A percentile compares a stretch with the other conserved stretches of the same genome.
Evolutionary conservation across 92 coral and sea anemone genomes (phyloP).

Genomic region (Porites rus): DNA sequence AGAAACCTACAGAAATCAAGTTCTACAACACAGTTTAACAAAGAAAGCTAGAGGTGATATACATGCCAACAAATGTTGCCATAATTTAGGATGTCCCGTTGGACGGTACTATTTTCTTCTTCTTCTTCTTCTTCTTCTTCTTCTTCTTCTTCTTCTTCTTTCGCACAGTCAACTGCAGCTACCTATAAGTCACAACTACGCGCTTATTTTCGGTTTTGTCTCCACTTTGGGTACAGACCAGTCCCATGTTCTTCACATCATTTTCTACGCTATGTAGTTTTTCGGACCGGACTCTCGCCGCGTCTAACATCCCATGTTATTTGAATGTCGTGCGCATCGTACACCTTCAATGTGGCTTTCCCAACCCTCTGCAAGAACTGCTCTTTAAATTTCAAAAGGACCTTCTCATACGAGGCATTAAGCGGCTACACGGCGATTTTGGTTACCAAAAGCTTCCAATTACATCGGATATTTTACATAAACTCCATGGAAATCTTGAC

Average conservation of each 20-base stretch:
- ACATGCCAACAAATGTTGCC: too few species aligned
- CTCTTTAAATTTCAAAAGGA: constrained; percentile 38
- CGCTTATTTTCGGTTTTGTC: constrained; percentile 48
- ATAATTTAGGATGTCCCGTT: too few species aligned
- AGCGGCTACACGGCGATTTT: constrained; percentile 13
- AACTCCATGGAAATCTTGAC: constrained; percentile 25
- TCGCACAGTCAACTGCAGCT: constrained; percentile 23
- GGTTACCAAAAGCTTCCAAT: constrained; percentile 59
- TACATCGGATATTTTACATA: constrained; percentile 40
- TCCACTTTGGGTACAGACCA: constrained; percentile 25
- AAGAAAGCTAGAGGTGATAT: too few species aligned
- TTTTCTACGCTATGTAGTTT: constrained; percentile 44
- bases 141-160: too few species aligned
- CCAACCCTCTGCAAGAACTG: constrained; percentile 41
- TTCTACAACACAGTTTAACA: too few species aligned
- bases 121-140: too few species aligned
- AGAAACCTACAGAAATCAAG: too few species aligned
- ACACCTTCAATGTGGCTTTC: constrained; percentile 30
- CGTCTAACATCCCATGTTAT: constrained; percentile 27
- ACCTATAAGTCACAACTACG: constrained; percentile 34
- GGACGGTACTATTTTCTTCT: background rate
- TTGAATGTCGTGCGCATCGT: constrained; percentile 43
- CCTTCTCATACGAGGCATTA: constrained; percentile 49
- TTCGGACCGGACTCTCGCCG: constrained; percentile 51
- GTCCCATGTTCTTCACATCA: constrained; percentile 13